phyloP scores from a whole-genome alignment of 2,113 vertebrate genomes.

The Tupaia tana region DNA sequence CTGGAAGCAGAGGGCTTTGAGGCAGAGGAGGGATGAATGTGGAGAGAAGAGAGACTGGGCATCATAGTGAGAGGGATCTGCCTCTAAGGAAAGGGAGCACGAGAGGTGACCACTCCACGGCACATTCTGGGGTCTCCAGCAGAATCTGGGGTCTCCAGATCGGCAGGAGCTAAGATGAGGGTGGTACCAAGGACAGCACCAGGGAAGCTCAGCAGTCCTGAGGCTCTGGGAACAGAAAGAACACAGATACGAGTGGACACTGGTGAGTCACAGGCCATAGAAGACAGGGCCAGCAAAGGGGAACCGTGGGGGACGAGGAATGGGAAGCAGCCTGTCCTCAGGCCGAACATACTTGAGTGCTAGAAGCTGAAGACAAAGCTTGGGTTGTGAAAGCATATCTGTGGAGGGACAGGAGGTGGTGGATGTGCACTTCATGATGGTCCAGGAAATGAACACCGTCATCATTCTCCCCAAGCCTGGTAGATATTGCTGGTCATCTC shows the following conservation, averaged over 20 bases:
- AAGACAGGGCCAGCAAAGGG: neutral
- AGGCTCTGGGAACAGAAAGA: neutral
- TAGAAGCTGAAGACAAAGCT: neutral
- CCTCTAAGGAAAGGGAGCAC: neutral
- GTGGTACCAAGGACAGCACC: constrained; percentile 4
- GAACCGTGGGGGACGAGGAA: neutral
- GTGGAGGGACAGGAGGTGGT: neutral
- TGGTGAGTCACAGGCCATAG: neutral
- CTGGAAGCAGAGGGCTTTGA: neutral
- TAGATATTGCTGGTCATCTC: neutral
- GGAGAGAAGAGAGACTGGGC: neutral
- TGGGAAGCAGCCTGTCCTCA: neutral
- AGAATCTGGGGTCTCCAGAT: neutral
- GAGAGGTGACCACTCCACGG: neutral
- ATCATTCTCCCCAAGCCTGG: neutral
- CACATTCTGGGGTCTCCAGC: neutral
- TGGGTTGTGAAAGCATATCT: neutral
- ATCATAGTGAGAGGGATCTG: fast-evolving
- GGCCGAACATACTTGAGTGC: neutral
- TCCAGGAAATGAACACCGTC: neutral
- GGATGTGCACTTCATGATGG: neutral
- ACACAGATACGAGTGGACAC: fast-evolving
- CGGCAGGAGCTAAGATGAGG: neutral
- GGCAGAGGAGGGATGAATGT: fast-evolving
- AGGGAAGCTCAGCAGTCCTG: fast-evolving